Evolutionary conservation across 2,113 vertebrate genomes (phyloP).

Genomic region (Ramphastos sulfuratus): DNA sequence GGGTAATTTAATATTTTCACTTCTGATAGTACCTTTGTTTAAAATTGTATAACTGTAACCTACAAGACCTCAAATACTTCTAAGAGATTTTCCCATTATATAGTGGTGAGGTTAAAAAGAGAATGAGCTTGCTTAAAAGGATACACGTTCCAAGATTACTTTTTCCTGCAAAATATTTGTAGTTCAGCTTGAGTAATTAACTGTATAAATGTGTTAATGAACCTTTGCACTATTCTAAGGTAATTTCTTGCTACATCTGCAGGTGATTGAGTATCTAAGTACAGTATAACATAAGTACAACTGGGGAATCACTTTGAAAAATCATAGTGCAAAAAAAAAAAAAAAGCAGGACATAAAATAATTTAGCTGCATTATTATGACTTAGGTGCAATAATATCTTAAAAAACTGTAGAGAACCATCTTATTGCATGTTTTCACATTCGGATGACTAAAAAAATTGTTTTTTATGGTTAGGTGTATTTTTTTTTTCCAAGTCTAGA

Average conservation of each 20-base stretch:
- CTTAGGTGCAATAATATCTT: background rate
- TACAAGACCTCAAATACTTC: background rate
- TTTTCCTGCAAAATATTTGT: background rate
- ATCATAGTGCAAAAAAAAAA: background rate
- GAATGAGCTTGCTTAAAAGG: background rate
- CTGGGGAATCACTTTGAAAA: background rate
- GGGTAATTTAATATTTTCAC: background rate
- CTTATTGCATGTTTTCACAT: background rate
- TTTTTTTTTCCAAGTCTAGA: background rate
- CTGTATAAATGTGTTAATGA: background rate
- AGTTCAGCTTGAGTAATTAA: background rate
- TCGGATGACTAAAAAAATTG: background rate
- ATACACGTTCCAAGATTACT: background rate
- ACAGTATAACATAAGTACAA: background rate
- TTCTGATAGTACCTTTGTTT: background rate
- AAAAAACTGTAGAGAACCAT: background rate
- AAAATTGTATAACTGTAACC: background rate
- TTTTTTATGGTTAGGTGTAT: background rate
- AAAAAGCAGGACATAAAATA: background rate
- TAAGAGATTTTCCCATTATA: background rate
- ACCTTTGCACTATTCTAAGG: background rate
- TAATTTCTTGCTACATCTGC: background rate
- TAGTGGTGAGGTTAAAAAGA: background rate
- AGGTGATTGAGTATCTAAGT: background rate
- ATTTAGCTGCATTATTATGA: background rate